Base-by-base conservation (phyloP, 2,888 invertebrate species). In the Therioaphis trifolii region DNA sequence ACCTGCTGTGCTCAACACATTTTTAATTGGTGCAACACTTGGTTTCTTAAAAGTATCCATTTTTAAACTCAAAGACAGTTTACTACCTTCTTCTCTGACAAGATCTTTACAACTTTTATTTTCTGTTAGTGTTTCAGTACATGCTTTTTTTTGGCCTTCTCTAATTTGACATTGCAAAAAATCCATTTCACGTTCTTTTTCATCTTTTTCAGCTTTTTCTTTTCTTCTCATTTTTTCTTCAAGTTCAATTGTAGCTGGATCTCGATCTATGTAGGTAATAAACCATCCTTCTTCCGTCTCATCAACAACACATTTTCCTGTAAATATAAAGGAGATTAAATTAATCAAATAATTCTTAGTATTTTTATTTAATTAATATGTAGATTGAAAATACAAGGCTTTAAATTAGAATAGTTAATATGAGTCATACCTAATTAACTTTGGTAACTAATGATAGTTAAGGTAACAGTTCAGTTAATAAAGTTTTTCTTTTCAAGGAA, bases 201-300 rank as follows among this genome's bases (percentile, higher is more conserved):
- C 98, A 89, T 98, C 98, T 87, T 96, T 95, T 87, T 98, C 98
- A 94, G 97, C 94, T 89, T 96, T 97, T 86, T 95, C 93, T 87
- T 97, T 96, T 87, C 94, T 95, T 0, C 92, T 93, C 80, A 93
- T 91, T 40, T 93, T 93, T 85, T 96, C 94, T 88, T 94, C 93
- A 0, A 93, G 91, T 1, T 94, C 94, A 27, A 98, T 92, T 0
- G 96, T 94, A 85, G 98, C 98, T 0, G 98, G 98, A 88, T 98
- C 97, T 79, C 98, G 90, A 86, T 95, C 95, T 11, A 95, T 93
- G 87, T 95, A 95, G 0, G 94, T 92, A 11, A 95, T 92, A 84
- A 91, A 92, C 92, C 92, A 92, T 5, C 92, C 99, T 89, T 97
- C 98, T 88, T 98, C 98, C 0, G 98, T 98, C 88, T 98, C 96